A percentile compares a stretch with the other conserved stretches of the same genome.
Conservation (phyloP, 2,113 vertebrate genomes). For the Nycticryphes semicollaris region DNA sequence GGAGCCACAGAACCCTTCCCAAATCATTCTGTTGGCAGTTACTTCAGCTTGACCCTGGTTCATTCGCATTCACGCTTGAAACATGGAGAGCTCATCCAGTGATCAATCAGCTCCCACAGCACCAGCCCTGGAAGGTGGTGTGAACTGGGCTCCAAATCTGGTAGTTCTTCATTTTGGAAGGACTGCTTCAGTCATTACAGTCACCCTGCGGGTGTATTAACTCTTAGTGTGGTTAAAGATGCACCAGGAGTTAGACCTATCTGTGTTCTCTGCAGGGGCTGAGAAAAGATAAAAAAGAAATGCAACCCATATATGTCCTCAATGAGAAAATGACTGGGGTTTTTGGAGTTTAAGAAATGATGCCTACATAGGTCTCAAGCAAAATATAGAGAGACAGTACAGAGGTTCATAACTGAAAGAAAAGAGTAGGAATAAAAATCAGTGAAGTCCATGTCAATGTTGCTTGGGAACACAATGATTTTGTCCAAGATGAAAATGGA, state of each 20-base stretch:
- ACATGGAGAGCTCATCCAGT: neutral
- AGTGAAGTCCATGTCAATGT: neutral
- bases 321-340: neutral
- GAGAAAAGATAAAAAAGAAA: neutral
- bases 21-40: neutral
- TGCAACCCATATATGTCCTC: neutral
- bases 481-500: neutral
- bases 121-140: neutral
- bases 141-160: neutral
- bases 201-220: neutral
- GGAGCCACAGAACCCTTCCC: neutral
- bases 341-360: neutral
- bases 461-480: neutral
- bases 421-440: neutral
- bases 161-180: neutral
- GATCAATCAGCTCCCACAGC: neutral
- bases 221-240: neutral
- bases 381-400: neutral
- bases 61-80: neutral
- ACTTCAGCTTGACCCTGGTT: neutral
- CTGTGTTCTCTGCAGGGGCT: neutral
- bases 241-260: neutral
- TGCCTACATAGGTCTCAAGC: neutral
- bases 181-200: neutral
- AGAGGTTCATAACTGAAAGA: neutral